Base-by-base conservation (phyloP, 2,113 vertebrate species). In the Acinonyx jubatus region DNA sequence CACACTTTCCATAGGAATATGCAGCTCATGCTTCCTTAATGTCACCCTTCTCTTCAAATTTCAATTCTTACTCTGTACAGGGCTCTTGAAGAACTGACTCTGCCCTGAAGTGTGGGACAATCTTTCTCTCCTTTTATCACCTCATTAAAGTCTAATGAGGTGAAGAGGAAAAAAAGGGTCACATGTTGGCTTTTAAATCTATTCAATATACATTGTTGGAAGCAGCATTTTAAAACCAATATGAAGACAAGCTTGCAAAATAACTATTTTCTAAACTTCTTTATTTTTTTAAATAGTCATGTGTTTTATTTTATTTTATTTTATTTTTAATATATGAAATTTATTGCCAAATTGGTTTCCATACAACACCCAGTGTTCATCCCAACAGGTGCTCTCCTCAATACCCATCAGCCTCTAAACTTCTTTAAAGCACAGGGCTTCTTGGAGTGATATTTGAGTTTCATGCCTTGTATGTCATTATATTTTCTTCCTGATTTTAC, bases 401-500 rank as follows among this genome's bases (percentile, higher is more conserved):
- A 45, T 45, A 45, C 45, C 45, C 45, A 9, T 45, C 45, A 45
- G 7, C 45, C 45, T 69, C 36, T 89, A 41, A 92, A 48, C 21
- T 82, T 87, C 31, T 81, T 31, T 76, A 52, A 92, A 76, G 57
- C 57, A 57, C 50, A 87, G 4, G 29, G 27, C 14, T 94, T 92
- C 61, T 73, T 89, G 68, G 7, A 23, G 7, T 69, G 23, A 85
- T 83, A 73, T 73, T 29, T 79, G 45, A 86, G 29, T 93, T 86
- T 93, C 16, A 16, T 55, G 73, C 31, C 94, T 91, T 38, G 7
- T 52, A 15, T 16, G 27, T 15, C 74, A 66, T 15, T 84, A 25
- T 50, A 18, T 76, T 90, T 97, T 80, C 45, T 36, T 94, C 90
- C 87, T 89, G 19, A 74, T 18, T 85, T 80, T 38, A 80, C 48